phyloP scores from a whole-genome alignment of 2,113 vertebrate genomes.

The Oryzias curvinotus region DNA sequence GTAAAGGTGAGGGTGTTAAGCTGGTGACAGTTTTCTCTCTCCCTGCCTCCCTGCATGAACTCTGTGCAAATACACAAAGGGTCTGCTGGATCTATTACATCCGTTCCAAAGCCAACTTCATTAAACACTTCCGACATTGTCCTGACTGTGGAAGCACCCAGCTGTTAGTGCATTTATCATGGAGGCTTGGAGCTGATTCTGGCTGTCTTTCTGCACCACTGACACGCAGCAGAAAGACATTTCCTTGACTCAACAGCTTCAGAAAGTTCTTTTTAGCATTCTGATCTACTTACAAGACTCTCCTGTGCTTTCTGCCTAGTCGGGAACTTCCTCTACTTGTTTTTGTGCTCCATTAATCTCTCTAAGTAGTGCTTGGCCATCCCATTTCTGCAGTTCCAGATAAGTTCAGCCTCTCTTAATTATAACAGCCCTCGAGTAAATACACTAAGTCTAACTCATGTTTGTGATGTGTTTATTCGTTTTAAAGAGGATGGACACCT shows the following conservation, averaged over 20 bases:
- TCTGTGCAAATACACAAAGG: conserved; percentile 22
- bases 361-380: conserved; percentile 32
- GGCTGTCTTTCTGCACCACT: conserved; percentile 43
- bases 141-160: conserved; percentile 49
- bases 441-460: background rate
- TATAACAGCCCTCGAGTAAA: conserved; percentile 2
- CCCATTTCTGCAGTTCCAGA: conserved; percentile 9
- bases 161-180: conserved; percentile 62
- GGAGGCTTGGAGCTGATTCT: conserved; percentile 47
- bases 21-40: conserved; percentile 61
- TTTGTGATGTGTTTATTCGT: no score
- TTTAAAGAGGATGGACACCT: no score
- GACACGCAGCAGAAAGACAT: conserved; percentile 36
- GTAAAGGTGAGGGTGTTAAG: conserved; percentile 64
- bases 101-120: conserved; percentile 43
- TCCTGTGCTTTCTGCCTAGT: conserved; percentile 20
- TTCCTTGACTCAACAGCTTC: conserved; percentile 45
- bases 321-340: conserved; percentile 14
- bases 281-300: conserved; percentile 12
- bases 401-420: conserved; percentile 10
- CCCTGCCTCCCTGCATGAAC: conserved; percentile 40
- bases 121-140: conserved; percentile 56
- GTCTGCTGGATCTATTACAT: conserved; percentile 54
- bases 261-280: conserved; percentile 28
- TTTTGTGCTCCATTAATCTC: conserved; percentile 35